Base-by-base conservation (phyloP, 1,140 invertebrate species). In the Bombus difficillimus region DNA sequence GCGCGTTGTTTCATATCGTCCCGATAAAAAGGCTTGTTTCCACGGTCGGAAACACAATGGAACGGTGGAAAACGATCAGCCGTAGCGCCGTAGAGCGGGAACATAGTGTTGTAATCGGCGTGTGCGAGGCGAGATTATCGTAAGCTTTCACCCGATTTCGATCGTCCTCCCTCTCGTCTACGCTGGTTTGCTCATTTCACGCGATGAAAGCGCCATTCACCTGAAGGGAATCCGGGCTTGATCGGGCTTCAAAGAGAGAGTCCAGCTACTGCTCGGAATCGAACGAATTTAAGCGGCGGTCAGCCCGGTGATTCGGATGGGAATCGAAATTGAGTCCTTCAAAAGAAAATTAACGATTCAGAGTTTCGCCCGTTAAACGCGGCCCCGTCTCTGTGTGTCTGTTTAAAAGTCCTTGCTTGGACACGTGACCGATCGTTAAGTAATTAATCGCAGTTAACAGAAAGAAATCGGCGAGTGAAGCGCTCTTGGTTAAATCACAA, bases 221-320 rank as follows among this genome's bases (percentile, higher is more conserved):
- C 71, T 69, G 79, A 57, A 86, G 79, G 84, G 62, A 86, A 86
- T 82, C 79, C 79, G 43, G 78, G n/a, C n/a, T 86, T 75, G 78
- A 75, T 82, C 84, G 71, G 78, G 84, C 69, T 86, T 86, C 84
- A 82, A 86, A 86, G 81, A 72, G 85, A 34, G 77, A 34, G 39
- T 1, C 28, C 43, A 1, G 53, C 28, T 41, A 22, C 22, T 15
- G 37, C 18, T 8, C 25, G 66, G 37, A 57, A 81, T 81, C 79
- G 84, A 76, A 86, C 81, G 73, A 86, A 86, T 83, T 83, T 86
- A 83, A 83, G 62, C 85, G 47, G 79, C 22, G 79, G 78, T 85
- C 80, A 41, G 57, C 15, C n/a, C 81, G 57, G 5, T n/a, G 43
- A 68, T 57, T 66, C 79, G 57, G 43, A 75, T 68, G 25, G 47